A percentile compares a stretch with the other conserved stretches of the same genome.
Conservation (phyloP, 2,113 vertebrate genomes). For the Orycteropus afer region DNA sequence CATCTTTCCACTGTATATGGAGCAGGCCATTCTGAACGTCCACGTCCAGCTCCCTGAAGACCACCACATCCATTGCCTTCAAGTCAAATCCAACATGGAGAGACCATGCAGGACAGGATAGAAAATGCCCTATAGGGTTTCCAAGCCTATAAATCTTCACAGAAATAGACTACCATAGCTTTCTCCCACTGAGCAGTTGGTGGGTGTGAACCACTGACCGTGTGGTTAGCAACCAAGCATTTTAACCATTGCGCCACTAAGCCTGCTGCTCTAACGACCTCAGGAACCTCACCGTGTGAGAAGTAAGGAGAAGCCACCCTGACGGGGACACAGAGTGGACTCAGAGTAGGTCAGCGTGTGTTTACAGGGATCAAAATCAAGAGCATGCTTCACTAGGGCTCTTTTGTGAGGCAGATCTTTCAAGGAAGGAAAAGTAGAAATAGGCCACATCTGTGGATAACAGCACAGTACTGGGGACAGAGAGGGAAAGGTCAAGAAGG, state of each 20-base stretch:
- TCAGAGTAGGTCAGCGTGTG: background rate
- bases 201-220: no score
- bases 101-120: background rate
- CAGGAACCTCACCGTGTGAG: background rate
- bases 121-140: background rate
- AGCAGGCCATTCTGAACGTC: background rate
- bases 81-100: background rate
- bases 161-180: no score
- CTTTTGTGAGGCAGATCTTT: background rate
- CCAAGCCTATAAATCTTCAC: background rate
- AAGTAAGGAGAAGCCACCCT: background rate
- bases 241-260: no score
- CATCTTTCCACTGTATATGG: background rate
- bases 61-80: no score
- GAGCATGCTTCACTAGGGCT: no score
- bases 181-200: background rate
- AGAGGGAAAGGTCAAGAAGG: background rate
- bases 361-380: background rate
- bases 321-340: background rate
- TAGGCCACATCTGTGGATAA: background rate
- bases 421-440: background rate
- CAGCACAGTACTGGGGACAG: background rate
- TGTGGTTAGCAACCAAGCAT: no score
- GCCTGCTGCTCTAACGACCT: no score
- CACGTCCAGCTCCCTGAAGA: background rate